Percentiles rank a stretch among this genome's conserved stretches.
These are phyloP conservation scores for Carlito syrichta DNA, from an alignment of 2,113 vertebrate genomes.

Conservation along the genomic window DNA sequence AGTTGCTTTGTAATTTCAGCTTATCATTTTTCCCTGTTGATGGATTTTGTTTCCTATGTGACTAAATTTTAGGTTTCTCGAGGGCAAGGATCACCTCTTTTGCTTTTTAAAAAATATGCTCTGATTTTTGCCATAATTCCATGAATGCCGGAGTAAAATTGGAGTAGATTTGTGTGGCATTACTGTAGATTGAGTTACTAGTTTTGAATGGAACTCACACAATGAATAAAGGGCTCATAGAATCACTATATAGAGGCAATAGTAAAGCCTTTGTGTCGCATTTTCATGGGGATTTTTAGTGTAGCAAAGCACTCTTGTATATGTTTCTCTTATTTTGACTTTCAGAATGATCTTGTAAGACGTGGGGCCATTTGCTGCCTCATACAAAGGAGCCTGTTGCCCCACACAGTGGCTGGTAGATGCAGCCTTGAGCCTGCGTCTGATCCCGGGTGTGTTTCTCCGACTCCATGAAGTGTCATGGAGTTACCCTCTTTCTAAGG, in stretches of 20 bases:
- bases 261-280: neutral
- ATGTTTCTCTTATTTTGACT: neutral
- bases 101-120: neutral
- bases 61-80: neutral
- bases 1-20: neutral
- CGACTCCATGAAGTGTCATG: too few species aligned
- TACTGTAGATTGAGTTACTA: neutral
- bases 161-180: neutral
- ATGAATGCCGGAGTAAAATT: neutral
- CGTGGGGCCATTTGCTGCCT: neutral
- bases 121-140: neutral
- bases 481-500: neutral
- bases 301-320: neutral
- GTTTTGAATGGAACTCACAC: neutral
- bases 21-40: neutral
- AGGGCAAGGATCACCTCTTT: neutral
- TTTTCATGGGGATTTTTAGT: neutral
- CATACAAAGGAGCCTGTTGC: rapidly evolving
- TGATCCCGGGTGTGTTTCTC: neutral
- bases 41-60: neutral
- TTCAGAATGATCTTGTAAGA: neutral
- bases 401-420: neutral
- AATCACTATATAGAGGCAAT: neutral
- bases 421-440: neutral
- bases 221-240: neutral